Base-by-base conservation (phyloP, 1,140 invertebrate species). In the Phthorimaea operculella region DNA sequence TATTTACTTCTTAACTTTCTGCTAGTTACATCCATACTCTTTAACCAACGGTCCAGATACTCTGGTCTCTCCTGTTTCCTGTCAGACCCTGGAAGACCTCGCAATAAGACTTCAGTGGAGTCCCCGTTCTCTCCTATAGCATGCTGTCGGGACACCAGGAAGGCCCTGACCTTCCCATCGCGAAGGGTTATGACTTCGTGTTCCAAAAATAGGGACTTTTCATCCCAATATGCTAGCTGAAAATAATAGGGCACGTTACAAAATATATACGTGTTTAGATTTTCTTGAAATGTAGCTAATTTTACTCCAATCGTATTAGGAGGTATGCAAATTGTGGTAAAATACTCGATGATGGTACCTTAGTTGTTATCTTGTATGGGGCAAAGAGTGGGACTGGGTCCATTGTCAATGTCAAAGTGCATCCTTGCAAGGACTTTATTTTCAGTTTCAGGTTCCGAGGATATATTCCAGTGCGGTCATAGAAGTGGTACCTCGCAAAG, bases 141-240 rank as follows among this genome's bases (percentile, higher is more conserved):
- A 16, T 91, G 88, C 65, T 94, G 92, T 33, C 91, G 89, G 54
- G 92, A 92, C 49, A 94, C 87, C 18, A 91, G 90, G 17, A 95
- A 90, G 34, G 91, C 90, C 60, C 93, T 88, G 11, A 94, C 79
- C 75, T 93, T 94, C 42, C 90, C 88, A 67, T 95, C 93, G 9
- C 45, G 39, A 45, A 87, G 81, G 1, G 92, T 92, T 39, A 93
- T 83, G 55, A 96, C 92, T 56, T 92, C 88, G 74, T 96, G 94
- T 72, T 96, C 93, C 87, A 96, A 90, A 66, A 92, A 96, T 50
- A 96, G 88, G 33, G 90, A 90, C 66, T 90, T 90, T 12, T 92
- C 89, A 65, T 96, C 93, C 93, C 94, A 96, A 69, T 93, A 95
- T 47, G 94, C 88, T 34, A 79, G 69, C 84, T 86, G 67, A 39